Conservation (phyloP, 2,888 invertebrate genomes). For the Pemphredon lugubris region DNA sequence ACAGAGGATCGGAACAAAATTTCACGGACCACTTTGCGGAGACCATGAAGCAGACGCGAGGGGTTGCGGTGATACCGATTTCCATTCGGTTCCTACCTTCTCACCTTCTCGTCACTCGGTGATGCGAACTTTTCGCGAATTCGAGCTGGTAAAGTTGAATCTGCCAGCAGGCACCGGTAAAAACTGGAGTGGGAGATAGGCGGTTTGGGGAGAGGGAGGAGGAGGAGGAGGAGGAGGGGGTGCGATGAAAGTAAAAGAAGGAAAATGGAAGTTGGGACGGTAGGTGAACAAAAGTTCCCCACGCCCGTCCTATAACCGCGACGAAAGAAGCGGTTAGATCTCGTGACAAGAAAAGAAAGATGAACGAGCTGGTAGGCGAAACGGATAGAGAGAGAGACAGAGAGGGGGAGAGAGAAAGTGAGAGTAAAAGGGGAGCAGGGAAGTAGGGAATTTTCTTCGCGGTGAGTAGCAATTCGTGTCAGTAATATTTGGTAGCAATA, state of each 20-base stretch:
- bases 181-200: conserved; percentile 23
- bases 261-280: conserved; percentile 36
- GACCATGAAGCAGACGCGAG: conserved; percentile 1
- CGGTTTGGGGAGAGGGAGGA: too few relatives aligned
- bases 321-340: conserved; percentile 48
- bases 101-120: conserved; percentile 34
- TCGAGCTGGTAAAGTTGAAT: conserved; percentile 72
- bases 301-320: conserved; percentile 42
- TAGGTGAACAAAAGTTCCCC: conserved; percentile 65
- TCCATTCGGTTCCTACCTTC: conserved; percentile 66
- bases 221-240: too few relatives aligned
- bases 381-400: neutral
- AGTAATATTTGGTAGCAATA: conserved; percentile 41
- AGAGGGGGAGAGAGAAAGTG: conserved; percentile 3
- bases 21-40: neutral
- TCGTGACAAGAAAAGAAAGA: conserved; percentile 18
- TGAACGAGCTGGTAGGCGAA: conserved; percentile 22
- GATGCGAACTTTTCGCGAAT: conserved; percentile 55
- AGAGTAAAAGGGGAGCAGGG: too few relatives aligned
- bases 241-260: conserved; percentile 16
- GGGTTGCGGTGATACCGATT: conserved; percentile 53
- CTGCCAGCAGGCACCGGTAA: conserved; percentile 56
- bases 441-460: conserved; percentile 36
- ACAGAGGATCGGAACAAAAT: neutral
- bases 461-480: conserved; percentile 57